phyloP scores from a whole-genome alignment of 1,140 invertebrate species.

The Odontomachus brunneus region DNA sequence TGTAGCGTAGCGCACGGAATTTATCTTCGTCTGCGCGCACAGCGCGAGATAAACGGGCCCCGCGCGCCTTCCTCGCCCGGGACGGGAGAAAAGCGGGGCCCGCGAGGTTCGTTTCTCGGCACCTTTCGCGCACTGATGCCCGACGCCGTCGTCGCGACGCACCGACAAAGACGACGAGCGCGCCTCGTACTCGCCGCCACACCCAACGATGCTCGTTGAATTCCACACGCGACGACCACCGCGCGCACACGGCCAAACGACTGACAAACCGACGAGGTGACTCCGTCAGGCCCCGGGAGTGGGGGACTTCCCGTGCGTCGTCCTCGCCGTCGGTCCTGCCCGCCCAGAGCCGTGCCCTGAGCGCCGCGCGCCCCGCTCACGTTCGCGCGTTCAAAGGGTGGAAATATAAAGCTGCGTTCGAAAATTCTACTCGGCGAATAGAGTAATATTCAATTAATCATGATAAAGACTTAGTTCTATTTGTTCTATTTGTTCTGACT shows the following conservation, averaged over 20 bases:
- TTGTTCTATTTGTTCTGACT: no score
- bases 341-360: conserved; percentile 25
- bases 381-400: no score
- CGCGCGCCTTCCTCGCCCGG: no score
- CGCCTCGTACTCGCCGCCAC: conserved; percentile 37
- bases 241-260: conserved; percentile 60
- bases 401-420: no score
- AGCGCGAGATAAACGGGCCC: no score
- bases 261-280: conserved; percentile 66
- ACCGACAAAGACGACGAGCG: neutral
- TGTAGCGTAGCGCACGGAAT: no score
- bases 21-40: no score
- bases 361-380: neutral
- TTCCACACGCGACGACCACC: conserved; percentile 61
- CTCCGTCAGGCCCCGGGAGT: conserved; percentile 59
- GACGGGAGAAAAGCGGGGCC: neutral
- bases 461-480: no score
- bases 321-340: conserved; percentile 16
- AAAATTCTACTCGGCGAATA: no score
- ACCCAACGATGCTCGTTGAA: conserved; percentile 53
- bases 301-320: conserved; percentile 34
- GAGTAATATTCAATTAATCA: no score
- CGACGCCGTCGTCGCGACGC: neutral
- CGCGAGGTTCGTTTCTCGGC: conserved; percentile 1
- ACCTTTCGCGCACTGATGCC: neutral